Conservation (phyloP, 92 coral and sea anemone genomes). For the Porites lobata region DNA sequence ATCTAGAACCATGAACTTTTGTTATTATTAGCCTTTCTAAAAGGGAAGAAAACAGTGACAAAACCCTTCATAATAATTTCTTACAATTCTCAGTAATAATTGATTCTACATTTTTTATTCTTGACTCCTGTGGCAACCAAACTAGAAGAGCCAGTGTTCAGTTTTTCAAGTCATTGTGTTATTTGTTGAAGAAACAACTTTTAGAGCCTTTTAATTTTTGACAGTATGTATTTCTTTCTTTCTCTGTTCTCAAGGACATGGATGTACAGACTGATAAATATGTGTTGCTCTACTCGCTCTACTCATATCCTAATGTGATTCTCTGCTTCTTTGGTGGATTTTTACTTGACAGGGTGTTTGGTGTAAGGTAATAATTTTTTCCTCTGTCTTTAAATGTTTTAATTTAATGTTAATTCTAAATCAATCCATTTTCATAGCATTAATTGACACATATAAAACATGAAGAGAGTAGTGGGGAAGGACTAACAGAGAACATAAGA, state of each 20-base stretch:
- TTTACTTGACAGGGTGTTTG: slow-evolving; percentile 94
- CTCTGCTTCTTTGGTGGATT: slow-evolving; percentile 97
- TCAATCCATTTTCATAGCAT: too few species aligned
- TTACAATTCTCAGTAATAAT: neutral
- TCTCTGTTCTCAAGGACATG: slow-evolving; percentile 77
- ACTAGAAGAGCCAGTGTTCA: too few species aligned
- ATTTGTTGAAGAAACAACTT: neutral
- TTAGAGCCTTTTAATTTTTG: neutral
- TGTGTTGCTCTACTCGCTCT: slow-evolving; percentile 91
- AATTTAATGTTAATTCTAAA: too few species aligned
- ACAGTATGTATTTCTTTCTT: neutral
- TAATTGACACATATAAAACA: too few species aligned
- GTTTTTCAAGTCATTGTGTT: too few species aligned
- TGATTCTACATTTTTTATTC: neutral
- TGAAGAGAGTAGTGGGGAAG: too few species aligned
- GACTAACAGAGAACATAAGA: too few species aligned
- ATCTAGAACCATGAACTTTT: too few species aligned
- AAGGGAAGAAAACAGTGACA: too few species aligned
- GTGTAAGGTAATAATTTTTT: slow-evolving; percentile 76
- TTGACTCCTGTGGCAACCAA: too few species aligned
- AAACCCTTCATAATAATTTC: neutral
- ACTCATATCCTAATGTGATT: slow-evolving; percentile 95
- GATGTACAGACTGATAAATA: slow-evolving; percentile 70
- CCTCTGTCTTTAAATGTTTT: too few species aligned
- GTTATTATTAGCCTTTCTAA: too few species aligned